phyloP scores from a whole-genome alignment of 2,888 invertebrate genomes.

The Cantharis rustica region DNA sequence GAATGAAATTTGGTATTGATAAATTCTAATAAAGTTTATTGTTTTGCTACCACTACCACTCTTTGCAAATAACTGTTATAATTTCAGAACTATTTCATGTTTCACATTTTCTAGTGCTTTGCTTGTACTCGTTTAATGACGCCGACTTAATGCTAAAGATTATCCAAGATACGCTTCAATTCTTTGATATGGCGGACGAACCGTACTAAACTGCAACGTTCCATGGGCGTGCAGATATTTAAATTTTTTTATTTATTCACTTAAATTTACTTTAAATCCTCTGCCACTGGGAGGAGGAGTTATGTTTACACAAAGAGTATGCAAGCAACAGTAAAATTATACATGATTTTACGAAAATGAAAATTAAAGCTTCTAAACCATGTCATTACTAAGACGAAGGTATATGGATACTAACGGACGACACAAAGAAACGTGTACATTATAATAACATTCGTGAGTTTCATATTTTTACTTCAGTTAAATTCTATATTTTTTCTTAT shows the following conservation, averaged over 20 bases:
- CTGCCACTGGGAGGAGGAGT: slow-evolving; percentile 21
- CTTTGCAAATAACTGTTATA: not conserved
- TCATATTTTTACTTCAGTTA: not conserved
- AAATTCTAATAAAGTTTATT: slow-evolving; percentile 16
- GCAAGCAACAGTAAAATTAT: slow-evolving; percentile 37
- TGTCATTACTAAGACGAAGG: slow-evolving; percentile 16
- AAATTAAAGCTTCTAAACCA: slow-evolving; percentile 34
- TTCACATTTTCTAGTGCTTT: slow-evolving; percentile 37
- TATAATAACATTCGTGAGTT: slow-evolving; percentile 8
- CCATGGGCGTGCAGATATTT: slow-evolving; percentile 3
- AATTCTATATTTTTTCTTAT: not conserved
- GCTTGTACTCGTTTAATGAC: slow-evolving; percentile 44
- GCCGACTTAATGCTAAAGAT: slow-evolving; percentile 51
- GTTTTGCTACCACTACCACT: slow-evolving; percentile 33
- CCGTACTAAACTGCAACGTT: slow-evolving; percentile 8
- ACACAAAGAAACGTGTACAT: slow-evolving; percentile 6
- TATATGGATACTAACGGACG: slow-evolving; percentile 22
- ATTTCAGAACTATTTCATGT: slow-evolving; percentile 32
- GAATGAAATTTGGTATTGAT: slow-evolving; percentile 24
- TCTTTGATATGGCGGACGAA: slow-evolving; percentile 37
- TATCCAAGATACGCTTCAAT: slow-evolving; percentile 53
- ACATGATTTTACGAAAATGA: slow-evolving; percentile 37
- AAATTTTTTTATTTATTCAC: not conserved
- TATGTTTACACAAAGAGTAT: slow-evolving; percentile 21
- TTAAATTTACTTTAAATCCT: not conserved